These are phyloP conservation scores for Acrocephalus scirpaceus DNA, from an alignment of 2,797 vertebrate species.

Conservation along the genomic window DNA sequence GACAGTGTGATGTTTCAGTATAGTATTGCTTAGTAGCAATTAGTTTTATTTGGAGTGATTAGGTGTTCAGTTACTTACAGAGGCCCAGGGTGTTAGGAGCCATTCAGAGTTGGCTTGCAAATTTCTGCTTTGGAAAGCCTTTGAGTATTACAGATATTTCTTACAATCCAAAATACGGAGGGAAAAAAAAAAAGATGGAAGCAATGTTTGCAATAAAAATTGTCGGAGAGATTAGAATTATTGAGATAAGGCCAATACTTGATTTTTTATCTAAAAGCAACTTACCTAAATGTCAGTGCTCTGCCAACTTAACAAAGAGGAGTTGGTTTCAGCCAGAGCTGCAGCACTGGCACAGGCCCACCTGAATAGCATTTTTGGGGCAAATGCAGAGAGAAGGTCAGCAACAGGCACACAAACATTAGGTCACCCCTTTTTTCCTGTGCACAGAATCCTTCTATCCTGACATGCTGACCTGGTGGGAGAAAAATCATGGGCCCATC, in stretches of 20 bases:
- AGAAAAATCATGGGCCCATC: neutral
- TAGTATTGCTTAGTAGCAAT: slow-evolving; percentile 38
- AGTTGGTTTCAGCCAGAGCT: neutral
- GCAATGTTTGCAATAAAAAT: neutral
- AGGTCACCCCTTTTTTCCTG: neutral
- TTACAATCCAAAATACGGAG: neutral
- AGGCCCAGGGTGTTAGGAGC: neutral
- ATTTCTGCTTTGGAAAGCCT: neutral
- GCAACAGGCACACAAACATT: accelerated
- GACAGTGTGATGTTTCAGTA: slow-evolving; percentile 5
- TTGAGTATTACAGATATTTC: neutral
- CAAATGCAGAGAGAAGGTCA: neutral
- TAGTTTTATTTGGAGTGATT: slow-evolving; percentile 21
- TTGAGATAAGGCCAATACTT: neutral
- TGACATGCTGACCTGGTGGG: neutral
- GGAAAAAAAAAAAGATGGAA: neutral
- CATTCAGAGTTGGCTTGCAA: neutral
- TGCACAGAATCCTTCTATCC: neutral
- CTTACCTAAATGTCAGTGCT: neutral
- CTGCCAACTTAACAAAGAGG: neutral
- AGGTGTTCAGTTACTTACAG: slow-evolving; percentile 6
- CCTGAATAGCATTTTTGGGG: neutral
- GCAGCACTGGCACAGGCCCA: accelerated
- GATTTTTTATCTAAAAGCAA: neutral
- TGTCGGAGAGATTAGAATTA: neutral